These are phyloP conservation scores for Caenorhabditis wallacei DNA, from an alignment of 2,888 invertebrate species.

Conservation along the genomic window DNA sequence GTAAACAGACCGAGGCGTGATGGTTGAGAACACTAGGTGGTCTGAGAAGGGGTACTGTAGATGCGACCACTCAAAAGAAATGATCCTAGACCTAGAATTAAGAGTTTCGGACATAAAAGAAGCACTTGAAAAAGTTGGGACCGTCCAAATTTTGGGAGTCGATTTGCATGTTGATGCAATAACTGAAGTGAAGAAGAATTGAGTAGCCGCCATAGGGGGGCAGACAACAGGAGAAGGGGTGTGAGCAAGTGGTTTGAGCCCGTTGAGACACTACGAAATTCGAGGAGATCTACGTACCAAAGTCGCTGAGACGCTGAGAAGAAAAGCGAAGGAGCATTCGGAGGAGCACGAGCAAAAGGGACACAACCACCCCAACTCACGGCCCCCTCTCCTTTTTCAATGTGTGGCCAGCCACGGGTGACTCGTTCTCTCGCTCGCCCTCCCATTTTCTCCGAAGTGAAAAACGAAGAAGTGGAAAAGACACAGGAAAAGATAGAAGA, in stretches of 20 bases:
- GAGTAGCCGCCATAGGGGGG: conserved; percentile 56
- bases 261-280: conserved; percentile 55
- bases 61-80: not conserved
- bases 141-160: conserved; percentile 36
- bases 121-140: conserved; percentile 9
- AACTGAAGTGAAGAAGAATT: conserved; percentile 62
- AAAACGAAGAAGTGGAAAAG: conserved; percentile 53
- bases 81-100: not conserved
- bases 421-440: conserved; percentile 46
- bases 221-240: conserved; percentile 51
- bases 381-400: conserved; percentile 63
- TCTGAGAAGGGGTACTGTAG: conserved; percentile 38
- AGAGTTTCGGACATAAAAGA: not conserved
- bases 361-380: conserved; percentile 52
- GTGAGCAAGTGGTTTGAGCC: conserved; percentile 55
- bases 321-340: conserved; percentile 55
- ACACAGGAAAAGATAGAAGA: conserved; percentile 48
- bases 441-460: conserved; percentile 29
- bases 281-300: conserved; percentile 57
- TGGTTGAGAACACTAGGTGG: conserved; percentile 23
- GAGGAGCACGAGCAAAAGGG: conserved; percentile 56
- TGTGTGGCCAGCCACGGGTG: conserved; percentile 56
- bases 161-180: conserved; percentile 57
- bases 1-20: no score
- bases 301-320: conserved; percentile 57